Evolutionary conservation across 2,797 vertebrate species (phyloP).

Genomic region (Sebastes miniatus): DNA sequence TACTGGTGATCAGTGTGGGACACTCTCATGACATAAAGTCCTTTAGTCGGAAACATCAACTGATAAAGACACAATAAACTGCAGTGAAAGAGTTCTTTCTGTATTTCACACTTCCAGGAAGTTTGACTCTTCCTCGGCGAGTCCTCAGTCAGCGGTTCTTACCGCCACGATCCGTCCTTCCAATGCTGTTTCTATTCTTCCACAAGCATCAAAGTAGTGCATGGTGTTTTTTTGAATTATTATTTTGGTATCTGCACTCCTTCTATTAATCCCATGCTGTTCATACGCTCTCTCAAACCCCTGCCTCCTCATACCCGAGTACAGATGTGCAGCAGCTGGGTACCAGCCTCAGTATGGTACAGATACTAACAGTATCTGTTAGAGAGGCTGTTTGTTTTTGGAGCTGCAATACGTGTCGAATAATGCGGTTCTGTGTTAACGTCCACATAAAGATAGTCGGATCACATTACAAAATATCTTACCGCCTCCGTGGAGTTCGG

Average conservation of each 20-base stretch:
- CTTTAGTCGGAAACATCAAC: slow-evolving; percentile 1
- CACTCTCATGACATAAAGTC: not conserved
- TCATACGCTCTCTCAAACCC: not conserved
- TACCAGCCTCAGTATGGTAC: not conserved
- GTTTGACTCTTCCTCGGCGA: not conserved
- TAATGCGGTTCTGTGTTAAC: not conserved
- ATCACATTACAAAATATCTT: not conserved
- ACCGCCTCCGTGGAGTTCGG: not conserved
- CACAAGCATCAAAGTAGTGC: not conserved
- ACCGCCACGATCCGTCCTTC: not conserved
- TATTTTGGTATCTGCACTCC: slow-evolving; percentile 18
- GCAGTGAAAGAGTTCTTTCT: not conserved
- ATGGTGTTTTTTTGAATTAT: not conserved
- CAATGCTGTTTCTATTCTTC: not conserved
- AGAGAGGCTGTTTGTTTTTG: slow-evolving; percentile 1
- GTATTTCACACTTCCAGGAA: slow-evolving; percentile 6
- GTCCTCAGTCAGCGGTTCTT: not conserved
- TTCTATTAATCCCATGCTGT: not conserved
- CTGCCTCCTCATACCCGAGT: too few relatives aligned
- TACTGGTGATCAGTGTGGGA: not conserved
- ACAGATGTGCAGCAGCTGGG: not conserved
- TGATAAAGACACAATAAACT: not conserved
- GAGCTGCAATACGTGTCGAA: not conserved
- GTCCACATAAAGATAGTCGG: not conserved
- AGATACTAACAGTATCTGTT: too few relatives aligned